Conservation (phyloP, 2,888 invertebrate species). For the Patella pellucida region DNA sequence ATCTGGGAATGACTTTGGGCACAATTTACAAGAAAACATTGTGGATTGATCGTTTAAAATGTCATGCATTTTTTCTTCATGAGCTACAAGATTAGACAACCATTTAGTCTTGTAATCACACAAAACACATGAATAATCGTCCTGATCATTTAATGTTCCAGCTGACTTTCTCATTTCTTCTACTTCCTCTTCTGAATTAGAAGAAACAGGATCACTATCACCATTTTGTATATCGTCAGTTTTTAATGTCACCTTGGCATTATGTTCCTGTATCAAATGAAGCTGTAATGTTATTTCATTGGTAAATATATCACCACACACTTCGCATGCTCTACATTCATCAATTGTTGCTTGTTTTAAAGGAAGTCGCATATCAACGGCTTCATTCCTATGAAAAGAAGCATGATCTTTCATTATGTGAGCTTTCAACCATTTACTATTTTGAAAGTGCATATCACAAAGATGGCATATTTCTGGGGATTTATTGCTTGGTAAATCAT, state of each 20-base stretch:
- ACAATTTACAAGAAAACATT: slow-evolving; percentile 62
- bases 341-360: not conserved
- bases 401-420: slow-evolving; percentile 62
- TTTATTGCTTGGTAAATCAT: slow-evolving; percentile 38
- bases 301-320: slow-evolving; percentile 70
- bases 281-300: slow-evolving; percentile 71
- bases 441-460: slow-evolving; percentile 58
- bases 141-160: slow-evolving; percentile 69
- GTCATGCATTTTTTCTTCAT: slow-evolving; percentile 80
- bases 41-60: slow-evolving; percentile 36
- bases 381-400: slow-evolving; percentile 41
- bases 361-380: slow-evolving; percentile 39
- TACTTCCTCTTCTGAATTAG: slow-evolving; percentile 27
- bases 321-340: slow-evolving; percentile 56
- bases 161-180: slow-evolving; percentile 29
- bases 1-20: slow-evolving; percentile 67
- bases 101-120: slow-evolving; percentile 92
- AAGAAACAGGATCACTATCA: slow-evolving; percentile 15
- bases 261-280: slow-evolving; percentile 72
- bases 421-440: slow-evolving; percentile 54
- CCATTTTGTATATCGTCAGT: slow-evolving; percentile 41
- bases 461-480: slow-evolving; percentile 56
- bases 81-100: slow-evolving; percentile 90
- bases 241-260: slow-evolving; percentile 62
- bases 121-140: slow-evolving; percentile 86